phyloP scores from a whole-genome alignment of 1,140 invertebrate species.

The Drosophila ohnishii region DNA sequence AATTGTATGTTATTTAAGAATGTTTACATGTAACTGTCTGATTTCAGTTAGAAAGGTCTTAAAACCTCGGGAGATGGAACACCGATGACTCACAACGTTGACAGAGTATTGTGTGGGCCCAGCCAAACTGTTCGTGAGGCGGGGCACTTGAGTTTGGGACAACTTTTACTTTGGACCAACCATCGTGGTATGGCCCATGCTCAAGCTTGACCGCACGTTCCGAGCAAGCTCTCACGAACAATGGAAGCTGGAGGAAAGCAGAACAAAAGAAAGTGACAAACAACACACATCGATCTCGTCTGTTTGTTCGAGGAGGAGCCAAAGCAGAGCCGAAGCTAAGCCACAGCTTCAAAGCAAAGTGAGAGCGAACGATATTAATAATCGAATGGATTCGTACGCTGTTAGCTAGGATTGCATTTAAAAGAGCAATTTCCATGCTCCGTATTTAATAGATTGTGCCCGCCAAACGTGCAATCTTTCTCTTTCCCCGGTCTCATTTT shows the following conservation, averaged over 20 bases:
- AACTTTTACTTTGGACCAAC: slow-evolving; percentile 53
- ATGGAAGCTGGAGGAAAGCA: slow-evolving; percentile 38
- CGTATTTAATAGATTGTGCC: slow-evolving; percentile 36
- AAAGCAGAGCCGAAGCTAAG: slow-evolving; percentile 2
- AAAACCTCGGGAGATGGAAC: not conserved
- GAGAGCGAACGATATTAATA: slow-evolving; percentile 55
- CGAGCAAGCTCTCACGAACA: slow-evolving; percentile 45
- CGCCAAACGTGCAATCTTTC: not conserved
- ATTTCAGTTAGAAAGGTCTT: slow-evolving; percentile 20
- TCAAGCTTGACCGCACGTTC: slow-evolving; percentile 60
- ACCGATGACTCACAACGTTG: slow-evolving; percentile 12
- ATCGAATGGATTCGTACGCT: slow-evolving; percentile 33
- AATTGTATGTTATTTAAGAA: slow-evolving; percentile 27
- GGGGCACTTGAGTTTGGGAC: slow-evolving; percentile 8
- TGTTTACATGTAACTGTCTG: slow-evolving; percentile 13
- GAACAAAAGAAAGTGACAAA: slow-evolving; percentile 75
- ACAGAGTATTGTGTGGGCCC: slow-evolving; percentile 24
- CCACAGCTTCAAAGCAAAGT: slow-evolving; percentile 32
- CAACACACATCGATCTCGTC: slow-evolving; percentile 15
- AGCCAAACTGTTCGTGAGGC: slow-evolving; percentile 9
- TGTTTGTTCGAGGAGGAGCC: slow-evolving; percentile 16
- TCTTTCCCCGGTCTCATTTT: slow-evolving; percentile 14
- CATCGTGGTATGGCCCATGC: slow-evolving; percentile 5
- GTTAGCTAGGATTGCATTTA: slow-evolving; percentile 36
- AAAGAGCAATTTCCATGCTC: slow-evolving; percentile 52